Base-by-base conservation (phyloP, 2,113 vertebrate genomes). In the Peromyscus polionotus region DNA sequence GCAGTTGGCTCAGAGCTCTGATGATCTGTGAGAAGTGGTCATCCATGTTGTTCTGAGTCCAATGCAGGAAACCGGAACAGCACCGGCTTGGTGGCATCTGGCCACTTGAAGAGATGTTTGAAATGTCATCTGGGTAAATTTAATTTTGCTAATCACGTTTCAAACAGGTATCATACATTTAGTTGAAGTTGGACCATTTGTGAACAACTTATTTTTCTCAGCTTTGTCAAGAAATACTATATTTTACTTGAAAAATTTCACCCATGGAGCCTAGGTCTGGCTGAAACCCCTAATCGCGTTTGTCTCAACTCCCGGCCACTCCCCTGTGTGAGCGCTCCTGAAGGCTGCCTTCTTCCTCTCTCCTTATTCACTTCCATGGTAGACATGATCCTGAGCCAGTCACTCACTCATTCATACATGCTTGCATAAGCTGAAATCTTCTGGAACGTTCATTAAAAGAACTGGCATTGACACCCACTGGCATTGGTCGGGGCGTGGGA, bases 61-160 rank as follows among this genome's bases (percentile, higher is more conserved):
- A 95, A 96, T n/a, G 5, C 33, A 88, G 33, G 83, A 28, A 51
- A 80, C 26, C 80, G 86, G 28, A 85, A 92, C 31, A 94, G 83
- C 61, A 73, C 17, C 24, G 67, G 26, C 19, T 88, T 85, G 75
- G 28, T 79, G 22, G 54, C 72, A 26, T 65, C 93, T 88, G 33
- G 9, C 33, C 42, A 80, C 20, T 20, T 31, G 28, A n/a, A 16
- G 70, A 72, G 12, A 77, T 33, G 19, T 81, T 75, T 93, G 42
- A 85, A 86, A 90, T 67, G 67, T 88, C 76, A 39, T n/a, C 59
- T 65, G 57, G 80, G 83, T 76, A 11, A 10, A 24, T 24, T 92
- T 31, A 63, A 57, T 70, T 96, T 87, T 72, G 72, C 10, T 45
- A 57, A 67, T 81, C 59, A 77, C 19, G 36, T 54, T 75, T 51